phyloP scores from a whole-genome alignment of 1,140 invertebrate genomes.

The Lycorma delicatula region DNA sequence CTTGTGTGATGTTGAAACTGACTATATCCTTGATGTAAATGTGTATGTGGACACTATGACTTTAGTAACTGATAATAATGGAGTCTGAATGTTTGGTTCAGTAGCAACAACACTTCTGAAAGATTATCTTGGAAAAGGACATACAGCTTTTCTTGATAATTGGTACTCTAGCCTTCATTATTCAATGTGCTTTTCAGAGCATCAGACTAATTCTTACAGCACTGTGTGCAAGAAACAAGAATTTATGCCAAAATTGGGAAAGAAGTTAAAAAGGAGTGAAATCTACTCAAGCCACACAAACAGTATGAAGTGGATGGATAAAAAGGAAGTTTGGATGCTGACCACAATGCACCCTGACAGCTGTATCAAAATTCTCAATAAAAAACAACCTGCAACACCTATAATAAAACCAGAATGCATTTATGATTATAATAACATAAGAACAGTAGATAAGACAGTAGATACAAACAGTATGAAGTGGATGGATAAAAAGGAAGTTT shows the following conservation, averaged over 20 bases:
- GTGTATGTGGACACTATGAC: constrained; percentile 9
- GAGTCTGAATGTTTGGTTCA: constrained; percentile 25
- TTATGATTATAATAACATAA: constrained; percentile 36
- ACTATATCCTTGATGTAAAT: constrained; percentile 16
- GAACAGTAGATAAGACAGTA: constrained; percentile 34
- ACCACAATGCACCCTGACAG: constrained; percentile 25
- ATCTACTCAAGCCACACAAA: background rate
- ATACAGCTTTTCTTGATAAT: constrained; percentile 29
- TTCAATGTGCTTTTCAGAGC: constrained; percentile 21
- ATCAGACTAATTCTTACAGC: constrained; percentile 28
- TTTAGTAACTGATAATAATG: background rate
- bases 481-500: constrained; percentile 29
- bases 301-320: constrained; percentile 30
- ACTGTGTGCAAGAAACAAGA: constrained; percentile 25
- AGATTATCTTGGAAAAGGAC: constrained; percentile 27
- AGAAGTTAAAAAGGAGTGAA: constrained; percentile 25
- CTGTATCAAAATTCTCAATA: constrained; percentile 20
- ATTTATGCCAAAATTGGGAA: constrained; percentile 27
- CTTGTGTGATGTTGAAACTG: constrained; percentile 18
- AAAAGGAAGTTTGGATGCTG: constrained; percentile 31
- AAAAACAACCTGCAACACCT: background rate
- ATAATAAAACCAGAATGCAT: constrained; percentile 33
- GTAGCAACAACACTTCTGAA: constrained; percentile 28
- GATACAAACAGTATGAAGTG: constrained; percentile 29
- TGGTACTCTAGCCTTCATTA: constrained; percentile 28